phyloP scores from a whole-genome alignment of 2,888 invertebrate genomes.

The Gastrophysa polygoni region DNA sequence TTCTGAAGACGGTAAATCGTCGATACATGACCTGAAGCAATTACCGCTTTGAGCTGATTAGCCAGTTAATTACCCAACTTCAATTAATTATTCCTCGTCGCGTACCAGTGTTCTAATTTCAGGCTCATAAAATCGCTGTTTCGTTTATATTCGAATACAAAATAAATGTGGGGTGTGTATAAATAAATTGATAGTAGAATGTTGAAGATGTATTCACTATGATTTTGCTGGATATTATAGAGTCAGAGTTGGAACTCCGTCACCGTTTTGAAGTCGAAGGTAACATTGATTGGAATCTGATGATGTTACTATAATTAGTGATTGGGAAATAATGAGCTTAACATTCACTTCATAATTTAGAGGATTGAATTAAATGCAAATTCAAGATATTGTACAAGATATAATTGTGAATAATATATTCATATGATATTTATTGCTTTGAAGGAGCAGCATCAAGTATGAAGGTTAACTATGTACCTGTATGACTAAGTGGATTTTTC shows the following conservation, averaged over 20 bases:
- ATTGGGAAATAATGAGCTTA: conserved; percentile 2
- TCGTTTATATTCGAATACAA: background rate
- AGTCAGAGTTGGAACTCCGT: too few relatives aligned
- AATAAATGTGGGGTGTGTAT: background rate
- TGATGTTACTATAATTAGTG: conserved; percentile 11
- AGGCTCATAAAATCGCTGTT: background rate
- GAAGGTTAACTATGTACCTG: background rate
- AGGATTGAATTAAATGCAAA: background rate
- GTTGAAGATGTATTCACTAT: too few relatives aligned
- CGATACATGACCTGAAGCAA: background rate
- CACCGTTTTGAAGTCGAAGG: background rate
- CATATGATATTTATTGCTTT: background rate
- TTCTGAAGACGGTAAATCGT: background rate
- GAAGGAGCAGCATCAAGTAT: background rate
- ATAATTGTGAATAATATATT: background rate
- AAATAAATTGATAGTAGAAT: too few relatives aligned
- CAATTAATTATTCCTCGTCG: background rate
- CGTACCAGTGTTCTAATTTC: background rate
- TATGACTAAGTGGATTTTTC: too few relatives aligned
- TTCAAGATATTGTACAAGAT: background rate
- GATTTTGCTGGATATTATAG: too few relatives aligned
- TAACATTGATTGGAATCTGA: background rate
- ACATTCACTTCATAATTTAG: conserved; percentile 6
- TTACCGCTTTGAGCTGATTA: background rate
- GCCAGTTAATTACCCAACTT: background rate